Percentiles rank a stretch among this genome's conserved stretches.
Conservation (phyloP, 2,113 vertebrate genomes). For the Vicugna pacos region DNA sequence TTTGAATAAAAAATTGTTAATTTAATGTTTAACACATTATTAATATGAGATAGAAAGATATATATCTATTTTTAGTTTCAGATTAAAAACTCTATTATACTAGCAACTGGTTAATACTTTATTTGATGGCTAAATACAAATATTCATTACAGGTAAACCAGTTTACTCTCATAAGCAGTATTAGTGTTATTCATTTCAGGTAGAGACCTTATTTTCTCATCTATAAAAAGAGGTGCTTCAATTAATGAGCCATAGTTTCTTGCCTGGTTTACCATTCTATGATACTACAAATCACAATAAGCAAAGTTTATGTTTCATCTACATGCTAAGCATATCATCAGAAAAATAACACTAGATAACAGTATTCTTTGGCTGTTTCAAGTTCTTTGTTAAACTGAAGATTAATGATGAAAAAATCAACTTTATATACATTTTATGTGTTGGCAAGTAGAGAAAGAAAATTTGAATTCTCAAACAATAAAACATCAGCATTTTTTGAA, state of each 20-base stretch:
- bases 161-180: conserved; percentile 18
- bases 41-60: neutral
- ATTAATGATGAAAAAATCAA: conserved; percentile 7
- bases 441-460: neutral
- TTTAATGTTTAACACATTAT: neutral
- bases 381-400: neutral
- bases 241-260: conserved; percentile 19
- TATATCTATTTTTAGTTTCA: neutral
- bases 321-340: neutral
- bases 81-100: neutral
- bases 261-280: neutral
- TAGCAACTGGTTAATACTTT: conserved; percentile 39
- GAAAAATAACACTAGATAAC: neutral
- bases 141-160: conserved; percentile 41
- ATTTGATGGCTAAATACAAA: conserved; percentile 55
- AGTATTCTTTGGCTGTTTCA: neutral
- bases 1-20: neutral
- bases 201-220: conserved; percentile 52
- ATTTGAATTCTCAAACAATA: neutral
- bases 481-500: neutral
- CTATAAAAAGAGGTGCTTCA: conserved; percentile 12
- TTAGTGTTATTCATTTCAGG: conserved; percentile 31
- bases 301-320: conserved; percentile 47
- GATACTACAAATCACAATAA: neutral
- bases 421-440: neutral